These are phyloP conservation scores for Cyphomyrus discorhynchus DNA, from an alignment of 2,113 vertebrate species.

Conservation along the genomic window DNA sequence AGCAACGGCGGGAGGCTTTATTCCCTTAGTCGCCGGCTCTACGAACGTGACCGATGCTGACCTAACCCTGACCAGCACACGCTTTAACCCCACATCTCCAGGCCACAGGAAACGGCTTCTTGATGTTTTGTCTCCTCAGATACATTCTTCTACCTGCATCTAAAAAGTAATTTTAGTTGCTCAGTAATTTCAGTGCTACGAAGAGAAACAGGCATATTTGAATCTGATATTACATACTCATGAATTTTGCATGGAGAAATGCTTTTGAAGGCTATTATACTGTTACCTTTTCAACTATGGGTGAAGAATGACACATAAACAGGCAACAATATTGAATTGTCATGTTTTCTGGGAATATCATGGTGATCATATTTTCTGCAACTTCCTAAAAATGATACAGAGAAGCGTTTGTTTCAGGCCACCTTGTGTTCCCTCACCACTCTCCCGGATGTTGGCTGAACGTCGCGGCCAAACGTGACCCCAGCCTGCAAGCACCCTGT, in stretches of 20 bases:
- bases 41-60: not conserved
- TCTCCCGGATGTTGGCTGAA: constrained; percentile 16
- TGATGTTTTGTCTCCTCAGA: constrained; percentile 3
- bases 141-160: constrained; percentile 17
- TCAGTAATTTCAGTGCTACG: not conserved
- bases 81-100: not conserved
- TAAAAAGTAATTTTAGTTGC: constrained; percentile 18
- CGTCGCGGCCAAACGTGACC: constrained; percentile 14
- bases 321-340: not conserved
- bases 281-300: not conserved
- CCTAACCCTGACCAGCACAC: not conserved
- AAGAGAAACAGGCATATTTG: not conserved
- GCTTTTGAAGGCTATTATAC: not conserved
- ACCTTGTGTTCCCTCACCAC: not conserved
- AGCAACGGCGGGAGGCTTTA: not conserved
- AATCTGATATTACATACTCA: not conserved
- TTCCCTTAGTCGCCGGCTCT: not conserved
- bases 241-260: not conserved
- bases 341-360: constrained; percentile 10
- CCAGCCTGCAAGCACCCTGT: not conserved
- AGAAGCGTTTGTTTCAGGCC: not conserved
- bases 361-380: not conserved
- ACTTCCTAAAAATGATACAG: not conserved
- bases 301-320: not conserved
- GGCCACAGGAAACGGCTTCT: constrained; percentile 27